Conservation (phyloP, 1,140 invertebrate species). For the Nasonia vitripennis region DNA sequence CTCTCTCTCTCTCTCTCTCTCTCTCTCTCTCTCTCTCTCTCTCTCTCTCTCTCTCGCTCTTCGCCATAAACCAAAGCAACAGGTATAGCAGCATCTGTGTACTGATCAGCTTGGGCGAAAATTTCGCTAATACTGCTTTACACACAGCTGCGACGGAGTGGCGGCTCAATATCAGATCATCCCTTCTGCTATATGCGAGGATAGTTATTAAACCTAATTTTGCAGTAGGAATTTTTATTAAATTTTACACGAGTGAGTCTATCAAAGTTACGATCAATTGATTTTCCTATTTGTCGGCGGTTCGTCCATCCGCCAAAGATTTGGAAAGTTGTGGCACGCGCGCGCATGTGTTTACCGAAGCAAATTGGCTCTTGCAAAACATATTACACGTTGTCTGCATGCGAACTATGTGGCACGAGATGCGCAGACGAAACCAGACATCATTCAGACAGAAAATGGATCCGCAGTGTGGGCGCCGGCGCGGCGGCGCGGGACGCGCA, state of each 20-base stretch:
- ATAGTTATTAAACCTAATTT: not conserved
- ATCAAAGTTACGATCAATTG: too few species aligned
- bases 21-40: too few species aligned
- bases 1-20: too few species aligned
- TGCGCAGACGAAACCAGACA: not conserved
- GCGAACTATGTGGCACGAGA: not conserved
- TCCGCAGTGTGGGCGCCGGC: not conserved
- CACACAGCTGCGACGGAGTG: not conserved
- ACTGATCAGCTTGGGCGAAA: not conserved
- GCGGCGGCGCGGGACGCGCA: not conserved
- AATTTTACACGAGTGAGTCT: not conserved
- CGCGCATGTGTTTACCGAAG: not conserved
- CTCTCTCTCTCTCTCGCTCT: too few species aligned
- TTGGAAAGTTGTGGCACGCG: not conserved
- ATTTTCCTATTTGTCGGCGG: not conserved
- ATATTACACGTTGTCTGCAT: not conserved
- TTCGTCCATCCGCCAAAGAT: not conserved
- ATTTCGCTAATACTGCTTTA: not conserved
- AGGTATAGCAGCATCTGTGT: slow-evolving; percentile 53
- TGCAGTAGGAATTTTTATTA: slow-evolving; percentile 1
- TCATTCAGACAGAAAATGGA: slow-evolving; percentile 4
- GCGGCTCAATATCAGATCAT: not conserved
- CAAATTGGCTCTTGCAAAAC: not conserved
- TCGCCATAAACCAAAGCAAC: slow-evolving; percentile 53
- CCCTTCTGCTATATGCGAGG: not conserved